Evolutionary conservation across 92 coral and sea anemone genomes (phyloP).

Genomic region (Metridium senile): DNA sequence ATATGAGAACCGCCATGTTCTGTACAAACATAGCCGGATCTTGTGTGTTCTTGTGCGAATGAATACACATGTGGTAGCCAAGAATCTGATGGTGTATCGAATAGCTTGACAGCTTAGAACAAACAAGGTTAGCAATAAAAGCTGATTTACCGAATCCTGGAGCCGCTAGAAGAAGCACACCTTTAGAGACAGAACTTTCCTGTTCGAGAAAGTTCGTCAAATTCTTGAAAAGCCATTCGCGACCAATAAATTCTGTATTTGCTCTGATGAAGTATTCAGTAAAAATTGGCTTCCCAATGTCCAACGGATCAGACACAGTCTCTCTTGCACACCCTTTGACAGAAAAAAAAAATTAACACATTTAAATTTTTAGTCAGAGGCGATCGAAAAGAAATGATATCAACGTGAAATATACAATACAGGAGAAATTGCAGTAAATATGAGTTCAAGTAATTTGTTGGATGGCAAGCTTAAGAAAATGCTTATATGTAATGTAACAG

Average conservation of each 20-base stretch:
- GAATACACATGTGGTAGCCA: conserved; percentile 83
- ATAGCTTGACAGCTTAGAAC: conserved; percentile 78
- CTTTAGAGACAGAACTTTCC: not conserved
- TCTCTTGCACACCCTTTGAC: conserved; percentile 9
- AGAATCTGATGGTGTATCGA: conserved; percentile 67
- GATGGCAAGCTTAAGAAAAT: too few relatives aligned
- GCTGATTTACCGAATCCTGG: conserved; percentile 95
- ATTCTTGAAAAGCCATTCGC: conserved; percentile 55
- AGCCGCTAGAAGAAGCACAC: conserved; percentile 65
- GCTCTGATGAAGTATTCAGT: conserved; percentile 34
- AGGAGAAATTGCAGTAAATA: too few relatives aligned
- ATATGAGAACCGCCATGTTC: conserved; percentile 76
- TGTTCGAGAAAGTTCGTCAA: not conserved
- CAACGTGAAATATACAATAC: too few relatives aligned
- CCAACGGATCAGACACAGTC: not conserved
- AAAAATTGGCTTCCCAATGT: conserved; percentile 38
- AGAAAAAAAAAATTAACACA: not conserved
- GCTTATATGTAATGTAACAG: too few relatives aligned
- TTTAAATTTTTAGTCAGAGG: not conserved
- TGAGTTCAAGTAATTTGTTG: too few relatives aligned
- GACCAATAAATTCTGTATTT: conserved; percentile 63
- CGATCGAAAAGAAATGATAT: not conserved
- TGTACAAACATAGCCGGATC: conserved; percentile 81
- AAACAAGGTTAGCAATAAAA: conserved; percentile 68
- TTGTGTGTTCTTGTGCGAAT: conserved; percentile 70